Percentiles rank a stretch among this genome's conserved stretches.
phyloP scores from a whole-genome alignment of 2,797 vertebrate species.

The Rhyacichthys aspro region DNA sequence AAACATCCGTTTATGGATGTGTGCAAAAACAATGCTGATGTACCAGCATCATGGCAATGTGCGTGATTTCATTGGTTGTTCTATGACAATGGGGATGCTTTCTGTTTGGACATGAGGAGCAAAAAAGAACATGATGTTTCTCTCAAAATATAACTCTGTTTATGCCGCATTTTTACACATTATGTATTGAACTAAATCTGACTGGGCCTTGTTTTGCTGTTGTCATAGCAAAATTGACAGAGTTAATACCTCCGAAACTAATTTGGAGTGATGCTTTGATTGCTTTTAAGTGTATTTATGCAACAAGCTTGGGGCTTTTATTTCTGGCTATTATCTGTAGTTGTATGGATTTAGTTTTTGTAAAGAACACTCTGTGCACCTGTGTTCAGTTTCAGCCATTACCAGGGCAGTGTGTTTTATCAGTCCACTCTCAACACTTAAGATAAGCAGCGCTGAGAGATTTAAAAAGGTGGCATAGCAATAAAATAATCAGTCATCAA shows the following conservation, averaged over 20 bases:
- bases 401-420: constrained; percentile 43
- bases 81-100: constrained; percentile 13
- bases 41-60: constrained; percentile 33
- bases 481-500: constrained; percentile 68
- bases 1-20: constrained; percentile 79
- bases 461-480: constrained; percentile 55
- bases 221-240: constrained; percentile 3
- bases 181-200: background rate
- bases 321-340: constrained; percentile 2
- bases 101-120: constrained; percentile 19
- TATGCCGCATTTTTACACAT: background rate
- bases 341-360: constrained; percentile 47
- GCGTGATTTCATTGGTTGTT: constrained; percentile 34
- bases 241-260: constrained; percentile 5
- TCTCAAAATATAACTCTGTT: background rate
- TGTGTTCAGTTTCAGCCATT: constrained; percentile 58
- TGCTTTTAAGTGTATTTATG: constrained; percentile 5
- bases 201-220: constrained; percentile 2
- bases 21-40: constrained; percentile 56
- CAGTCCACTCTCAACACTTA: constrained; percentile 18
- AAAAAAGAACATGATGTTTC: background rate
- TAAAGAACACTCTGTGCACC: constrained; percentile 44
- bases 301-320: constrained; percentile 4
- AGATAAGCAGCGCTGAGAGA: constrained; percentile 68
- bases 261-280: constrained; percentile 29